Base-by-base conservation (phyloP, 2,797 vertebrate genomes). In the Prionace glauca region DNA sequence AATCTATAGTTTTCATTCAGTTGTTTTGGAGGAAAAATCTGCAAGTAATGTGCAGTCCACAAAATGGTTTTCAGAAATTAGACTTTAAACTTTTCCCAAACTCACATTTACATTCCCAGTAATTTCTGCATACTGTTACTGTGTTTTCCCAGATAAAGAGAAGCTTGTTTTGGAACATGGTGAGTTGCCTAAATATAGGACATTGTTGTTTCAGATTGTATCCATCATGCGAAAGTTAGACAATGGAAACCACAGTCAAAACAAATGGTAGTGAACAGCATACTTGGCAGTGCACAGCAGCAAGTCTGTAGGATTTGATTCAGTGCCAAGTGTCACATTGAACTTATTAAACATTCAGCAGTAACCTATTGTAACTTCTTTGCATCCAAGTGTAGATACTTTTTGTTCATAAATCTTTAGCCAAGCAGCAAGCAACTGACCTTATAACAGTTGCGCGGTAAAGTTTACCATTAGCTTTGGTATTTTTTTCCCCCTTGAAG, bases 181-280 rank as follows among this genome's bases (percentile, higher is more conserved):
- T 95, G 50, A 77, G 41, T 95, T 95, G 93, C 69, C 93, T 95
- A 77, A 95, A 95, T 95, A 95, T 95, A 95, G 93, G 93, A 95
- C 93, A 56, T 77, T 95, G 93, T 77, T 95, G 93, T 95, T 95
- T 95, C 93, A 95, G 93, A 95, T 95, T 95, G 93, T 95, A 95
- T 95, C 93, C 93, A 77, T 95, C 93, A 94, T 94, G 22, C 60
- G 71, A 95, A 95, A 95, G 41, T 95, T 95, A 95, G 93, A 95
- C 93, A 95, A 95, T 95, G 71, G 93, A 95, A 95, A 95, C 69
- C 69, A 77, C 71, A 95, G 93, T 95, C 93, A 95, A 95, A 95
- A 95, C 93, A 95, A 95, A 95, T 95, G 93, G 69, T 95, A 71
- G 71, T 77, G 72, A 77, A 36, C 71, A 77, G 71, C 93, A 95